A percentile compares a stretch with the other conserved stretches of the same genome.
Conservation (phyloP, 2,797 vertebrate genomes). For the Monodelphis domestica region DNA sequence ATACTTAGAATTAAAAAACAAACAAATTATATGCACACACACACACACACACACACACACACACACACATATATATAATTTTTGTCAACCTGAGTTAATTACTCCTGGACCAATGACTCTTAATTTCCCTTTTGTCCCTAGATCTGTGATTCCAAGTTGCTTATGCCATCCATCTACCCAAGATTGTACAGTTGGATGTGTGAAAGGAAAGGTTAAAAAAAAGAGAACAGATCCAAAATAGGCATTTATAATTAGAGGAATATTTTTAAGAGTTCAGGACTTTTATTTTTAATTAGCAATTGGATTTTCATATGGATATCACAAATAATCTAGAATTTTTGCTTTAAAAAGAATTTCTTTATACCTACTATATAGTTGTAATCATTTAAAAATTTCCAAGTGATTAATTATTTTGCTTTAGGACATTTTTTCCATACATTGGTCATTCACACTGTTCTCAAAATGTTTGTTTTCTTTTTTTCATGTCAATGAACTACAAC, state of each 20-base stretch:
- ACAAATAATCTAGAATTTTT: neutral
- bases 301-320: neutral
- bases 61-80: no score
- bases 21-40: neutral
- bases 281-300: neutral
- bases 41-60: no score
- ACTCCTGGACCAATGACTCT: neutral
- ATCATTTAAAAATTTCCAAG: neutral
- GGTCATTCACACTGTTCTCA: neutral
- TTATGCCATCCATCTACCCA: neutral
- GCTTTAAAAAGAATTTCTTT: neutral
- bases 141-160: neutral
- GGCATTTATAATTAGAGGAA: neutral
- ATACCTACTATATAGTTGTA: neutral
- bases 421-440: neutral
- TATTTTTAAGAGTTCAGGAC: neutral
- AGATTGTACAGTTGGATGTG: neutral
- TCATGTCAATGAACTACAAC: neutral
- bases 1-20: neutral
- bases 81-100: neutral
- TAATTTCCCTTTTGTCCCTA: neutral
- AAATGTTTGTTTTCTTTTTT: neutral
- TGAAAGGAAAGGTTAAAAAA: neutral
- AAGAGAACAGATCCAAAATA: neutral
- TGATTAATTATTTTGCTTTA: neutral